phyloP scores from a whole-genome alignment of 2,888 invertebrate species.

The Eilema griseolum region DNA sequence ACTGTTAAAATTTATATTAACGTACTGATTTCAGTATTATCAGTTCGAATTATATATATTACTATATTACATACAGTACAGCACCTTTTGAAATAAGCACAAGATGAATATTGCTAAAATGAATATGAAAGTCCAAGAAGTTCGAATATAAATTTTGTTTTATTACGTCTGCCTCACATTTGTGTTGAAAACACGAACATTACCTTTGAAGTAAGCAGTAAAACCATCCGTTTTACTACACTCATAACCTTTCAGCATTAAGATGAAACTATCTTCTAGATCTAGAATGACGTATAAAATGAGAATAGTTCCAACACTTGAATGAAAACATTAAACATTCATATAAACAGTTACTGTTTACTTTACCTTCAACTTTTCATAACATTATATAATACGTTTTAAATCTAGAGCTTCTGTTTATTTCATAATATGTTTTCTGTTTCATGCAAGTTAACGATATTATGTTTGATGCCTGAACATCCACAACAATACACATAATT shows the following conservation, averaged over 20 bases:
- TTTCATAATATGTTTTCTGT: too few relatives aligned
- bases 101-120: not conserved
- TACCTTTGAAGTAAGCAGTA: conserved; percentile 10
- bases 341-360: not conserved
- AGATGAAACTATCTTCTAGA: conserved; percentile 5
- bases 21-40: too few relatives aligned
- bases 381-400: not conserved
- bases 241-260: conserved; percentile 11
- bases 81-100: too few relatives aligned
- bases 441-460: too few relatives aligned
- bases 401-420: too few relatives aligned
- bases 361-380: not conserved
- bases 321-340: not conserved
- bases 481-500: too few relatives aligned
- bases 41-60: too few relatives aligned
- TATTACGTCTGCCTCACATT: not conserved
- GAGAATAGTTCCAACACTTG: not conserved
- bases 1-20: too few relatives aligned
- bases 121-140: not conserved
- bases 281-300: not conserved
- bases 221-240: conserved; percentile 6
- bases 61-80: too few relatives aligned
- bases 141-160: not conserved
- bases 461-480: too few relatives aligned
- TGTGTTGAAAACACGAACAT: not conserved